These are phyloP conservation scores for Lamellibrachia luymesi DNA, from an alignment of 1,140 invertebrate genomes.

Conservation along the genomic window DNA sequence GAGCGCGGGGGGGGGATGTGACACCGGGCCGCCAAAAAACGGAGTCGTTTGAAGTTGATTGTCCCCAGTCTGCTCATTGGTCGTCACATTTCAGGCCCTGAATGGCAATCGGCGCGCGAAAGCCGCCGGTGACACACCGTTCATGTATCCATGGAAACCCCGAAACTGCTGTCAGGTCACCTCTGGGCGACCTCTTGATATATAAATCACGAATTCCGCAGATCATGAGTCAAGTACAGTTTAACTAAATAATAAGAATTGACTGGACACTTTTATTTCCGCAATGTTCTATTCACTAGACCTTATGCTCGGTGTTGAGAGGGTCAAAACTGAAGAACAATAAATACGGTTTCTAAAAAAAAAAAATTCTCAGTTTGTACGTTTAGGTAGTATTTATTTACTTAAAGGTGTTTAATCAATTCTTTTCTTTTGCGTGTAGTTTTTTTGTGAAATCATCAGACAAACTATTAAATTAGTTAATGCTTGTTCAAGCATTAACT, in stretches of 20 bases:
- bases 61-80: not conserved
- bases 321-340: not conserved
- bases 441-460: no score
- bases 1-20: not conserved
- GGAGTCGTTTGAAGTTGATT: not conserved
- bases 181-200: not conserved
- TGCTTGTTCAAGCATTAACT: no score
- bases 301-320: not conserved
- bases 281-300: not conserved
- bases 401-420: not conserved
- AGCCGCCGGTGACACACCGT: not conserved
- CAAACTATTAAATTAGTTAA: no score
- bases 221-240: not conserved
- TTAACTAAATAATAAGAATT: not conserved
- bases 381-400: not conserved
- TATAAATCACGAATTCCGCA: not conserved
- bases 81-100: not conserved
- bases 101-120: not conserved
- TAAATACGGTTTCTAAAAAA: not conserved
- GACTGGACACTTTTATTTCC: not conserved
- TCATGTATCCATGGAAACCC: not conserved
- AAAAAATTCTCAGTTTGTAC: not conserved
- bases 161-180: not conserved
- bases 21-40: no score
- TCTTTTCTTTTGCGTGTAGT: no score